Base-by-base conservation (phyloP, 2,888 invertebrate species). In the Acrobasis repandana region DNA sequence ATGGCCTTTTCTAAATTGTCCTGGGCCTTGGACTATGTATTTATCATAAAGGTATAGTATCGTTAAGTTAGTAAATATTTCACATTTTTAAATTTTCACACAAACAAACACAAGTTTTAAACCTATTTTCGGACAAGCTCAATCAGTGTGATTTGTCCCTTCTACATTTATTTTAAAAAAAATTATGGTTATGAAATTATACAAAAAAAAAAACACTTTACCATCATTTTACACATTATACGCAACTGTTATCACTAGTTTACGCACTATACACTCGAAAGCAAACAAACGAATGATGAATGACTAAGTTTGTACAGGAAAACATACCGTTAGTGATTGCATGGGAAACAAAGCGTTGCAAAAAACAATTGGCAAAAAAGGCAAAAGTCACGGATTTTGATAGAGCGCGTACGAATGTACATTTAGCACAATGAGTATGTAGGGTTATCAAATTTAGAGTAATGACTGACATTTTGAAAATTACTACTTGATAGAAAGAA, bases 371-470 rank as follows among this genome's bases (percentile, higher is more conserved):
- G 65, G 71, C 69, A 68, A 73, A 80, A 79, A 76, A 72, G 43
- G 57, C 65, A 63, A 73, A 69, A 77, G 76, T 79, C 80, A 81
- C 81, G 79, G 69, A 73, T 75, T 72, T 70, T 79, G 81, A 84
- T 84, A 83, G 70, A 67, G 70, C 83, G 80, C 81, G 83, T 82
- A 74, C 38, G 20, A 46, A 2, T 18, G 56, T 28, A 43, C 43
- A 11, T 20, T 10, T 18, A 56, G 15, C n/a, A 18, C 15, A 20
- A 38, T 43, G 11, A 56, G 15, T 11, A 18, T 5, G 18, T 38
- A 56, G 20, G 56, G 50, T 20, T 56, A 43, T 43, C 43, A 16
- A 11, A 1, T 6, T 15, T 18, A 8, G 2, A 15, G 28, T 50
- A 11, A 20, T 50, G 6, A 14, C 5, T 43, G 2, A 20, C 11